A percentile compares a stretch with the other conserved stretches of the same genome.
phyloP scores from a whole-genome alignment of 2,797 vertebrate genomes.

The Pogonophryne albipinna region DNA sequence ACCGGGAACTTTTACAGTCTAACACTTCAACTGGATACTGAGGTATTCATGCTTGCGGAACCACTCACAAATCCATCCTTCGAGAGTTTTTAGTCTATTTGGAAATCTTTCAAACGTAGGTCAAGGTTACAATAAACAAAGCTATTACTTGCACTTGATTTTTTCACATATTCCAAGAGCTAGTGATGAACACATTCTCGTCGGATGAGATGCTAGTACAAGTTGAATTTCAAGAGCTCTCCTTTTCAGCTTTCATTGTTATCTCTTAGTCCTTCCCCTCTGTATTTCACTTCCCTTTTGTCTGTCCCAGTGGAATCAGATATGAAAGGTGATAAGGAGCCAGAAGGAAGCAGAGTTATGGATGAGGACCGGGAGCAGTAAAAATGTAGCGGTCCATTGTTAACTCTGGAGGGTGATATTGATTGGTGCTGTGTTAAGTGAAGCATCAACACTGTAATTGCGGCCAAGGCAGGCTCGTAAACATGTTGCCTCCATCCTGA shows the following conservation, averaged over 20 bases:
- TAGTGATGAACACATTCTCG: slow-evolving; percentile 5
- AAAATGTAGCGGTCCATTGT: slow-evolving; percentile 61
- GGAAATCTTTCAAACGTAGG: background rate
- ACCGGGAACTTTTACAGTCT: background rate
- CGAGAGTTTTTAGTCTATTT: background rate
- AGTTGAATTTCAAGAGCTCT: slow-evolving; percentile 40
- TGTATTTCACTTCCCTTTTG: slow-evolving; percentile 6
- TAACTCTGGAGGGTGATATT: slow-evolving; percentile 56
- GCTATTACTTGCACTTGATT: background rate
- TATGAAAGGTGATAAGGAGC: slow-evolving; percentile 69
- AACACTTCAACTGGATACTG: background rate
- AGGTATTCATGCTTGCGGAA: background rate
- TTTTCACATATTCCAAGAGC: slow-evolving; percentile 3
- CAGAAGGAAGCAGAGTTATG: slow-evolving; percentile 63
- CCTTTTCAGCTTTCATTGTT: slow-evolving; percentile 12
- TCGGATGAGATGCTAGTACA: slow-evolving; percentile 41
- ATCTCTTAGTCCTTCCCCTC: slow-evolving; percentile 5
- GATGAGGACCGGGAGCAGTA: slow-evolving; percentile 61
- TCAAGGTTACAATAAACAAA: slow-evolving; percentile 16
- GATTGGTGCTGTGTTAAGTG: slow-evolving; percentile 56
- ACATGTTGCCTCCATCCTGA: slow-evolving; percentile 32
- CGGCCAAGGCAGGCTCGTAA: slow-evolving; percentile 36
- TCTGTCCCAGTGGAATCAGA: slow-evolving; percentile 54
- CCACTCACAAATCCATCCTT: background rate
- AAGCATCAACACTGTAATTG: slow-evolving; percentile 59